Evolutionary conservation across 2,113 vertebrate genomes (phyloP).

Genomic region (Procavia capensis): DNA sequence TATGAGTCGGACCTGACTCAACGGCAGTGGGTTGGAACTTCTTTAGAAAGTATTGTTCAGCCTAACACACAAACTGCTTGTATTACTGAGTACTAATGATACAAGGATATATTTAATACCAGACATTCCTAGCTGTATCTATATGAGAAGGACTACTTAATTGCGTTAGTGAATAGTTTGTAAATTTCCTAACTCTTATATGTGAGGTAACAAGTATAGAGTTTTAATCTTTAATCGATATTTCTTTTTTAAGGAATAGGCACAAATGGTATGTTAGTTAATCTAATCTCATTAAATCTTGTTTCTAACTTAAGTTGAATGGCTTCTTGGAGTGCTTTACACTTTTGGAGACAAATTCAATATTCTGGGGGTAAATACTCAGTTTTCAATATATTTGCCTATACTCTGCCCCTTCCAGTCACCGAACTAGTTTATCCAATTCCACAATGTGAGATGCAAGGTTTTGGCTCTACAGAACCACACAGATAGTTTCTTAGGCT

Average conservation of each 20-base stretch:
- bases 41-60: not conserved
- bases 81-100: not conserved
- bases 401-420: not conserved
- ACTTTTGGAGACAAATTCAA: not conserved
- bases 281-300: not conserved
- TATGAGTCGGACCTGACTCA: no score
- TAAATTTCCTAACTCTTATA: not conserved
- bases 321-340: not conserved
- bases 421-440: not conserved
- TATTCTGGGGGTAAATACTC: not conserved
- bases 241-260: not conserved
- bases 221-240: not conserved
- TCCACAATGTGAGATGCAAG: not conserved
- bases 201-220: not conserved
- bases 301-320: not conserved
- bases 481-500: not conserved
- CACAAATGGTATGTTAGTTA: not conserved
- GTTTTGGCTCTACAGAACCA: not conserved
- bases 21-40: no score
- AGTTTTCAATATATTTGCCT: not conserved
- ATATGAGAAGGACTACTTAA: not conserved
- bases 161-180: not conserved
- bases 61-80: not conserved
- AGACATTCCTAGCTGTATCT: not conserved
- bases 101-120: not conserved